A percentile compares a stretch with the other conserved stretches of the same genome.
Evolutionary conservation across 2,797 vertebrate genomes (phyloP).

Genomic region (Thamnophis elegans): DNA sequence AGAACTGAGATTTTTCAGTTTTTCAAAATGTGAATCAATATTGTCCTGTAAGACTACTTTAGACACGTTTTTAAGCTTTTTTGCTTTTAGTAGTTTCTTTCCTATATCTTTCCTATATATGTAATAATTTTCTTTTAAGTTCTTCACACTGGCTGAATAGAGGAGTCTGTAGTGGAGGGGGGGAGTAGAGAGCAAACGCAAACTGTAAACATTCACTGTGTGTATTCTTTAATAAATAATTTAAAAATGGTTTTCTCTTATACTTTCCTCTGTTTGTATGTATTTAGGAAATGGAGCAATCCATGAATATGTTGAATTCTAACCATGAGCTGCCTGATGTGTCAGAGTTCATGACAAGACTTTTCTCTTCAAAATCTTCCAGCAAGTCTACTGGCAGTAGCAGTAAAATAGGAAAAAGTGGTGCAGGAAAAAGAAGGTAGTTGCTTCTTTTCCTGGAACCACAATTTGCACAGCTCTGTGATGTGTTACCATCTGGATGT

Average conservation of each 20-base stretch:
- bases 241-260: conserved; percentile 23
- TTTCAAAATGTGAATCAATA: neutral
- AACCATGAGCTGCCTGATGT: conserved; percentile 98
- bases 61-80: conserved; percentile 41
- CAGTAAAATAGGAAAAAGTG: conserved; percentile 88
- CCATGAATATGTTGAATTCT: conserved; percentile 99
- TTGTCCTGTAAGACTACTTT: conserved; percentile 54
- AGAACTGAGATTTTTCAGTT: neutral
- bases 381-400: conserved; percentile 86
- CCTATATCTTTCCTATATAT: conserved; percentile 37
- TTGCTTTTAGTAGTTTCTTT: conserved; percentile 4
- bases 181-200: conserved; percentile 7
- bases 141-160: conserved; percentile 49
- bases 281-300: conserved; percentile 97
- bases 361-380: conserved; percentile 95
- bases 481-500: conserved; percentile 54
- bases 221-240: neutral
- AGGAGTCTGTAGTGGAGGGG: conserved; percentile 16
- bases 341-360: conserved; percentile 98
- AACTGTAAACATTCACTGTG: conserved; percentile 5
- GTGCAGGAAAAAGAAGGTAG: conserved; percentile 95
- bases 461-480: conserved; percentile 63
- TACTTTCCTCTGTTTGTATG: conserved; percentile 24
- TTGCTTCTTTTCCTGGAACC: conserved; percentile 46
- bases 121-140: conserved; percentile 33